phyloP scores from a whole-genome alignment of 2,797 vertebrate species.

The Botia almorhae region DNA sequence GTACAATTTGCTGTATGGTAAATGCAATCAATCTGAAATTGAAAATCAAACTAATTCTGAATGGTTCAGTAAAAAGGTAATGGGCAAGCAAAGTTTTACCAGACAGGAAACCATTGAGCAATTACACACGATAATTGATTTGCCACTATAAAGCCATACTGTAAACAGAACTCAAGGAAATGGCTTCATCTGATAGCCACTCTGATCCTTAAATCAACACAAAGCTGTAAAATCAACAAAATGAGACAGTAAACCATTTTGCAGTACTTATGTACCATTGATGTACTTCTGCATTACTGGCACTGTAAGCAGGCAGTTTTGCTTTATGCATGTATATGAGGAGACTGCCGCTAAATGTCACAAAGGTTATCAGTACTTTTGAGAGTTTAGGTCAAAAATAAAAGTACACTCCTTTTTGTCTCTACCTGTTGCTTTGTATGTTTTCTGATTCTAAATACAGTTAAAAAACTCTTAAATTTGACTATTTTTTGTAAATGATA shows the following conservation, averaged over 20 bases:
- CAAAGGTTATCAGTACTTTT: neutral
- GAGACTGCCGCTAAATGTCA: neutral
- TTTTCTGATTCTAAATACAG: too few species aligned
- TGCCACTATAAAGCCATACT: conserved; percentile 31
- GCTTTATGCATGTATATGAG: neutral
- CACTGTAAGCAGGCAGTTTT: neutral
- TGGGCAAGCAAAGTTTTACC: conserved; percentile 62
- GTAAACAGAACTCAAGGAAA: conserved; percentile 19
- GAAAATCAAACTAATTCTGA: conserved; percentile 66
- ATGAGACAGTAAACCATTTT: conserved; percentile 9
- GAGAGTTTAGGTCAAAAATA: neutral
- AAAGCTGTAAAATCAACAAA: neutral
- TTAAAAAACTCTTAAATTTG: too few species aligned
- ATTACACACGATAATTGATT: conserved; percentile 66
- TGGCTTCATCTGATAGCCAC: conserved; percentile 6
- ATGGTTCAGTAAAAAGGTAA: conserved; percentile 56
- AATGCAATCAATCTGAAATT: conserved; percentile 65
- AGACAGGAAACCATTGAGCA: conserved; percentile 65
- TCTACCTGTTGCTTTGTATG: too few species aligned
- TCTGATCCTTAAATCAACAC: conserved; percentile 11
- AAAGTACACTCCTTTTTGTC: too few species aligned
- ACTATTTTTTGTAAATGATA: too few species aligned
- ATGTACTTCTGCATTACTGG: neutral
- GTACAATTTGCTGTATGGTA: conserved; percentile 68
- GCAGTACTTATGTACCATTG: neutral